These are phyloP conservation scores for Orchesella flavescens DNA, from an alignment of 2,888 invertebrate genomes.

Conservation along the genomic window DNA sequence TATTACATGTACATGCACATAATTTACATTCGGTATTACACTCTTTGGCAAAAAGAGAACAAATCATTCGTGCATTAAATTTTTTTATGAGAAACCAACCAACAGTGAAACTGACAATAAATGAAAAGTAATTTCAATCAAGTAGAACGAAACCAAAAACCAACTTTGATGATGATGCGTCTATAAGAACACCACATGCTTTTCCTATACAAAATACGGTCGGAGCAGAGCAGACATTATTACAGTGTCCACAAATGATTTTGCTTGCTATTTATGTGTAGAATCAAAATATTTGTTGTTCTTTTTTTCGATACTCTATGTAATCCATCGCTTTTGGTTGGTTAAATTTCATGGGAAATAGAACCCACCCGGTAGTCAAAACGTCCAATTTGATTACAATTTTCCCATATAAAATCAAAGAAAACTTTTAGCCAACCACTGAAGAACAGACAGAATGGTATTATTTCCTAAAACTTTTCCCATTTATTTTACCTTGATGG, in stretches of 20 bases:
- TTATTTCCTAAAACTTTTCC: too few relatives aligned
- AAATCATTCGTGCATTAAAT: slow-evolving; percentile 51
- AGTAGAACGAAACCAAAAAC: slow-evolving; percentile 55
- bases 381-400: slow-evolving; percentile 31
- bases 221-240: background rate
- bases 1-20: too few relatives aligned
- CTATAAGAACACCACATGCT: background rate
- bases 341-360: slow-evolving; percentile 58
- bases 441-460: too few relatives aligned
- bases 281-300: too few relatives aligned
- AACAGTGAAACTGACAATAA: slow-evolving; percentile 50
- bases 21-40: too few relatives aligned
- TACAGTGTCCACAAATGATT: background rate
- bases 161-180: slow-evolving; percentile 38
- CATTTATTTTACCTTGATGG: too few relatives aligned
- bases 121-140: slow-evolving; percentile 50
- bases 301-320: too few relatives aligned
- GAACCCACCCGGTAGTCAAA: slow-evolving; percentile 49
- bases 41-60: background rate
- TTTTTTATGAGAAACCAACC: slow-evolving; percentile 52
- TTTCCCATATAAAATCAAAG: slow-evolving; percentile 30
- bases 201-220: too few relatives aligned
- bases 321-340: slow-evolving; percentile 6
- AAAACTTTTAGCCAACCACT: too few relatives aligned
- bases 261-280: too few relatives aligned